Base-by-base conservation (phyloP, 2,113 vertebrate genomes). In the Lycaon pictus region DNA sequence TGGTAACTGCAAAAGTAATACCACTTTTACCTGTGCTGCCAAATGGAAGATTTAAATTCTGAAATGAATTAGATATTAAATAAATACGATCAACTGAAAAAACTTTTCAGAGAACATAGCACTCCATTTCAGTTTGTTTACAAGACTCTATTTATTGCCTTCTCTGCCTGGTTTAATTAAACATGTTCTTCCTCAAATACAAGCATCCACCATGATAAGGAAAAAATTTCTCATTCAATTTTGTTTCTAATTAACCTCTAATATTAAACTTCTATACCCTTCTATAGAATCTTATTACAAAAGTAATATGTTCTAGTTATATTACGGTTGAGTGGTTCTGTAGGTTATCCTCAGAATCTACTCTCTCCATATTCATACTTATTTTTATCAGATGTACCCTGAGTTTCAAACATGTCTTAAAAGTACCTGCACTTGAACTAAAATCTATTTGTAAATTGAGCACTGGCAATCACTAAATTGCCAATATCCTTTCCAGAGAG, bases 191-290 rank as follows among this genome's bases (percentile, higher is more conserved):
- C 19, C 58, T 53, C 19, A 65, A 90, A 69, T 55, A 32, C 1
- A 13, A 88, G 65, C 88, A 62, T 62, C 60, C 12, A 27, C 23
- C 58, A 65, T 7, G 25, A 71, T 19, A 90, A 25, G 22, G 35
- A 88, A 82, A 1, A 1, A 72, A 51, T 80, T 89, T 95, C 88
- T 93, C 56, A 92, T 81, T 91, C 37, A 67, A 88, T 90, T 96
- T 96, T 83, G 55, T 65, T 95, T 94, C 77, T 94, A 88, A 97
- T 90, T 88, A 90, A 90, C 51, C 9, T 95, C 60, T 87, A 96
- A 89, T 20, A 48, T 58, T 81, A 77, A 92, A 85, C 32, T 53
- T 86, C 43, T 9, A 43, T 65, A 58, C 43, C 60, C 22, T 55
- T 72, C 71, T 55, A 32, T 81, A 88, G 53, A 92, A 65, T 84